Conservation (phyloP, 2,797 vertebrate species). For the Hippocampus kuda region DNA sequence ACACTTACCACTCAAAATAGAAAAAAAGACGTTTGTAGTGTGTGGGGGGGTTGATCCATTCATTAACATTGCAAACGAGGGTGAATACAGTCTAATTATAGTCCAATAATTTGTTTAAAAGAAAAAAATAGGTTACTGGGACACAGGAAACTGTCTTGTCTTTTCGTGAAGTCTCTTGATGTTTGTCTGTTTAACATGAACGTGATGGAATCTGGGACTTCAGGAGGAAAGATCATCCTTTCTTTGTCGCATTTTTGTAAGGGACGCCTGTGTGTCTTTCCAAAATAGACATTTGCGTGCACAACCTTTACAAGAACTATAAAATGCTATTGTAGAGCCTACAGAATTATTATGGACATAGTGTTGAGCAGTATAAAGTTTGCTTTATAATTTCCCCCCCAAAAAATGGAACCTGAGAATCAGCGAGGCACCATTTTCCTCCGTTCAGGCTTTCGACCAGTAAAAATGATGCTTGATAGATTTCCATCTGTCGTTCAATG, state of each 20-base stretch:
- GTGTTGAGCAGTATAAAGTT: not conserved
- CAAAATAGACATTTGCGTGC: not conserved
- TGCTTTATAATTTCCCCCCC: too few relatives aligned
- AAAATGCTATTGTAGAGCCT: not conserved
- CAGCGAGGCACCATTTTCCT: not conserved
- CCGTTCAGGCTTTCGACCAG: not conserved
- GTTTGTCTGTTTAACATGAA: slow-evolving; percentile 41
- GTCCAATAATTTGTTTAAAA: slow-evolving; percentile 1
- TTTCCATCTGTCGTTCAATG: slow-evolving; percentile 19
- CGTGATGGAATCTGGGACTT: slow-evolving; percentile 14
- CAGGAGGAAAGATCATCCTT: slow-evolving; percentile 26
- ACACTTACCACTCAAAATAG: slow-evolving; percentile 10
- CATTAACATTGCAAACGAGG: slow-evolving; percentile 34
- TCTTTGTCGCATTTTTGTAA: slow-evolving; percentile 19
- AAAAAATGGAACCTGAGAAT: not conserved
- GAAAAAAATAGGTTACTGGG: slow-evolving; percentile 56
- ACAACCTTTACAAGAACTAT: not conserved
- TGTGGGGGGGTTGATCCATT: slow-evolving; percentile 19
- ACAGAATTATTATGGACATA: not conserved
- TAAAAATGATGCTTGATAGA: not conserved
- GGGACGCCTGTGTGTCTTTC: not conserved
- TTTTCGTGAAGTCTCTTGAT: slow-evolving; percentile 28
- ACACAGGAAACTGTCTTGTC: slow-evolving; percentile 40
- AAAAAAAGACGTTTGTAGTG: slow-evolving; percentile 9
- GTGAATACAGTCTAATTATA: slow-evolving; percentile 40